A percentile compares a stretch with the other conserved stretches of the same genome.
Evolutionary conservation across 1,140 invertebrate species (phyloP).

Genomic region (Pseudachorutes palmiensis): DNA sequence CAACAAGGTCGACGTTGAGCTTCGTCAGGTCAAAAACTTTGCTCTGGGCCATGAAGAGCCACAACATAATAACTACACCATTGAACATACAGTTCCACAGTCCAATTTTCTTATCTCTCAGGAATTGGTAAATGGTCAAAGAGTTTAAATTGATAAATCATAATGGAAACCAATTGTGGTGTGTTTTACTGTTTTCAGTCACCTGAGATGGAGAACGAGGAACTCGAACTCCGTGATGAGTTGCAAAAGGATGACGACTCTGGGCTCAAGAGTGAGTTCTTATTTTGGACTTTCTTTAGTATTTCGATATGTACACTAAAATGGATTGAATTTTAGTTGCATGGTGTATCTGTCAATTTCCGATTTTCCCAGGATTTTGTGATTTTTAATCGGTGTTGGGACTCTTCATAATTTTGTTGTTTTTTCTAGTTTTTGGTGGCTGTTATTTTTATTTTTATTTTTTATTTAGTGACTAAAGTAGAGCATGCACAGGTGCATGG

Average conservation of each 20-base stretch:
- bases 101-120: background rate
- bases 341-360: background rate
- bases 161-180: background rate
- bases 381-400: too few species aligned
- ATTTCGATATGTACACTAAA: background rate
- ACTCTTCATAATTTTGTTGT: too few species aligned
- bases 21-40: conserved; percentile 33
- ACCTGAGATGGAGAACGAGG: background rate
- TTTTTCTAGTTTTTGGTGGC: background rate
- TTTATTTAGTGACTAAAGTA: conserved; percentile 15
- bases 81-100: conserved; percentile 15
- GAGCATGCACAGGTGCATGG: conserved; percentile 14
- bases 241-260: background rate
- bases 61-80: conserved; percentile 28
- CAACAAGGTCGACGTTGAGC: conserved; percentile 32
- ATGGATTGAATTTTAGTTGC: background rate
- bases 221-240: background rate
- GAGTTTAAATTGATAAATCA: background rate
- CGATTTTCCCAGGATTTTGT: too few species aligned
- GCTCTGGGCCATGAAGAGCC: conserved; percentile 27
- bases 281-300: background rate
- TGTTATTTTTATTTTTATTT: conserved; percentile 12
- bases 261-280: background rate
- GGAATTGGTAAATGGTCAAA: conserved; percentile 9
- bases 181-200: conserved; percentile 11